Evolutionary conservation across 2,113 vertebrate genomes (phyloP).

Genomic region (Petrocephalus microphthalmus): DNA sequence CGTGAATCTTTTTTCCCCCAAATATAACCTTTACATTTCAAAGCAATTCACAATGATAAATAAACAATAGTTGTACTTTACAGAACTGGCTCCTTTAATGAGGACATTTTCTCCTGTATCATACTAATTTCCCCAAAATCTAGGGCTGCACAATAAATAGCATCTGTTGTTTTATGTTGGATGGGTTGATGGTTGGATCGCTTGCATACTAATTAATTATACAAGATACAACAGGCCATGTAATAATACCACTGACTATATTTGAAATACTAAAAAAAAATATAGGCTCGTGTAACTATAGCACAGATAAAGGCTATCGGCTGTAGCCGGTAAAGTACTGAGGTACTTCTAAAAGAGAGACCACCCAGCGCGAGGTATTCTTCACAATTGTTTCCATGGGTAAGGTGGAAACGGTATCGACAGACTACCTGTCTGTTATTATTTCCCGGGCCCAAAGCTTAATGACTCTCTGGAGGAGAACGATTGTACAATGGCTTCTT

Average conservation of each 20-base stretch:
- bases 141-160: not conserved
- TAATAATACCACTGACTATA: not conserved
- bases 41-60: not conserved
- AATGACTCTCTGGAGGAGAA: constrained; percentile 8
- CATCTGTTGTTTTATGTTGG: not conserved
- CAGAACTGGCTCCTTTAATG: not conserved
- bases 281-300: not conserved
- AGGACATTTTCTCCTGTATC: not conserved
- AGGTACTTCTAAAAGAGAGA: constrained; percentile 8
- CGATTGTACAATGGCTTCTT: constrained; percentile 16
- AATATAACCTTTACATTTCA: not conserved
- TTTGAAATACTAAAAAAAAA: not conserved
- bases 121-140: not conserved
- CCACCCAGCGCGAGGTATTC: not conserved
- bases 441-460: constrained; percentile 13
- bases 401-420: constrained; percentile 19
- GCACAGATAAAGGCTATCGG: not conserved
- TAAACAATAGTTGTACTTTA: not conserved
- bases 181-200: not conserved
- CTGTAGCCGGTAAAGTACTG: constrained; percentile 7
- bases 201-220: constrained; percentile 3
- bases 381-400: not conserved
- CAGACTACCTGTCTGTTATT: constrained; percentile 14
- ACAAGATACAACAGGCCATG: constrained; percentile 4
- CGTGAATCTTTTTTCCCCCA: not conserved